Percentiles rank a stretch among this genome's conserved stretches.
Evolutionary conservation across 2,113 vertebrate genomes (phyloP).

Genomic region (Donacobius atricapilla): DNA sequence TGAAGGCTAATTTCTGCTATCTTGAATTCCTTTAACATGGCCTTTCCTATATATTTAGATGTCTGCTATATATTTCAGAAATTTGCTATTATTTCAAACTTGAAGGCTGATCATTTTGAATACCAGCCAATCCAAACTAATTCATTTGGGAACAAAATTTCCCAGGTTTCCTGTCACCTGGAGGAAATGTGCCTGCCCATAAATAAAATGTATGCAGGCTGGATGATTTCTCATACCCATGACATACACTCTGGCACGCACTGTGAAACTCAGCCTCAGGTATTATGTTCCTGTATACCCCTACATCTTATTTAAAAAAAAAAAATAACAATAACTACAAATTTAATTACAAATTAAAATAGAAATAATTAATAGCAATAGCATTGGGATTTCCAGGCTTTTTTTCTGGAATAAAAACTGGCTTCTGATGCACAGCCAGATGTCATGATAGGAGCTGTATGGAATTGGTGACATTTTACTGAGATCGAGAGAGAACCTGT

Average conservation of each 20-base stretch:
- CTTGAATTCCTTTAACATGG: neutral
- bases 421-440: neutral
- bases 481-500: neutral
- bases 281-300: rapidly evolving
- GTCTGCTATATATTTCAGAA: neutral
- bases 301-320: no score
- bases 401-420: neutral
- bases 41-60: neutral
- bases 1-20: neutral
- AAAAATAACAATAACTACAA: no score
- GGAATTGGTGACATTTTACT: neutral
- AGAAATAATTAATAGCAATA: neutral
- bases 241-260: rapidly evolving
- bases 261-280: neutral
- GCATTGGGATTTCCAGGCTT: neutral
- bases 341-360: no score
- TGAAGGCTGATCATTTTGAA: neutral
- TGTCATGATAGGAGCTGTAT: rapidly evolving
- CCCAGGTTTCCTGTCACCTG: neutral
- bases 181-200: neutral
- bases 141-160: neutral
- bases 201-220: neutral
- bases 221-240: neutral
- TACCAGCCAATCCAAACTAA: neutral
- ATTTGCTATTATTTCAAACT: neutral